Base-by-base conservation (phyloP, 1,140 invertebrate species). In the Stratiolaelaps scimitus region DNA sequence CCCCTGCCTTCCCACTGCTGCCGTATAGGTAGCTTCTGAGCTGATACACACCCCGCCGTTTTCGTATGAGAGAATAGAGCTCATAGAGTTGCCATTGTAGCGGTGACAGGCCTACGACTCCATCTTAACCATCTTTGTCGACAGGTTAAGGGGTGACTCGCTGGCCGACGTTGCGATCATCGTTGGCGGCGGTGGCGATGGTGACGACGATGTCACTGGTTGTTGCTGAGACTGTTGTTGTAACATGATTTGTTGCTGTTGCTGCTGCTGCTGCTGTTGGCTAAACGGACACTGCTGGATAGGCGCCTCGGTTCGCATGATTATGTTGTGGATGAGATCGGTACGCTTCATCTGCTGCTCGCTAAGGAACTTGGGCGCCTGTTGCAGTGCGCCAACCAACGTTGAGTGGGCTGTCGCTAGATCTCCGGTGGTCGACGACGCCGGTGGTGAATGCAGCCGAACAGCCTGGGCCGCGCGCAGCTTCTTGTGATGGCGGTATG, bases 401-500 rank as follows among this genome's bases (percentile, higher is more conserved):
- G 87, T 89, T 1, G 86, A 88, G 77, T 91, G 88, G 10, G 86
- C 87, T 72, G 84, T 87, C 66, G 87, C 88, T 29, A 90, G 77
- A 19, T 82, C 53, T 26, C 26, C 34, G 15, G 53, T 60, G 5
- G 34, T 40, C 5, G 34, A 40, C 10, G 69, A 30, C 26, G 68
- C 7, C 64, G 71, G 64, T 45, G 67, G 68, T 53, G 69, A 71
- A 69, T 70, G 71, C 76, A 34, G 77, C 85, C 65, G 64, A 65
- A 5, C 87, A 77, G 71, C 87, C 75, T 0, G 86, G 86, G 72
- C 69, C n/a, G 71, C 71, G 2, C 89, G 81, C 81, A 93, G 92
- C 74, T 93, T 93, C 75, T 93, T 93, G 79, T 93, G 90, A 48
- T 89, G 88, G 72, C 91, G 89, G 78, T 92, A 92, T 0, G 89